Evolutionary conservation across 2,113 vertebrate genomes (phyloP).

Genomic region (Cottus gobio): DNA sequence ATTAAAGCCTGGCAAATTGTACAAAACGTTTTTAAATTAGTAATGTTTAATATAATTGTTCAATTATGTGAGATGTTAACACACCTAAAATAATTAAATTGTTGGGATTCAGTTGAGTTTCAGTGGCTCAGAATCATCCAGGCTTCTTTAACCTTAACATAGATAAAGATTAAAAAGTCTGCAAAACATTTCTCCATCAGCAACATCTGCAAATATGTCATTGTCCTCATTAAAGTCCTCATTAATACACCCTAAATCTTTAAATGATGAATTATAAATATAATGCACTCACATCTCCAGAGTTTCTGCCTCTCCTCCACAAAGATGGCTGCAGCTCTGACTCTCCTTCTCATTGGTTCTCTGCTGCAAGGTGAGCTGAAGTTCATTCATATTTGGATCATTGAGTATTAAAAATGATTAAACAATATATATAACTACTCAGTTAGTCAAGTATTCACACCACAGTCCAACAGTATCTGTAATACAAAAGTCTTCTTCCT

Average conservation of each 20-base stretch:
- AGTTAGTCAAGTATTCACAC: background rate
- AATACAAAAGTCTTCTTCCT: too few relatives aligned
- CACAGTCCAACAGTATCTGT: background rate
- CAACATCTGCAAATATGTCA: background rate
- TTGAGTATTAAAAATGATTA: background rate
- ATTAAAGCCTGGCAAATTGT: background rate
- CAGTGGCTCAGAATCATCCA: background rate
- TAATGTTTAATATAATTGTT: background rate
- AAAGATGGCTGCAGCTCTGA: slow-evolving; percentile 20
- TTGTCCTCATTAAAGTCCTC: background rate
- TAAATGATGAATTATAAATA: background rate
- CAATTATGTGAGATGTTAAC: background rate
- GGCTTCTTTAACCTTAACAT: background rate
- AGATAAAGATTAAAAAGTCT: background rate
- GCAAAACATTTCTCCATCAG: background rate
- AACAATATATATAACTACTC: background rate
- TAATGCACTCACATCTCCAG: background rate
- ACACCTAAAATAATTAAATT: too few relatives aligned
- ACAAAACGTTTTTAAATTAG: background rate
- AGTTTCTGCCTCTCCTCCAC: slow-evolving; percentile 3
- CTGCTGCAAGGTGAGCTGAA: slow-evolving; percentile 40
- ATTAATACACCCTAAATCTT: too few relatives aligned
- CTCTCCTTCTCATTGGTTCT: slow-evolving; percentile 15
- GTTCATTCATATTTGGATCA: background rate
- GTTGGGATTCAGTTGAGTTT: too few relatives aligned